Base-by-base conservation (phyloP, 2,888 invertebrate species). In the Eupelmus urozonus region DNA sequence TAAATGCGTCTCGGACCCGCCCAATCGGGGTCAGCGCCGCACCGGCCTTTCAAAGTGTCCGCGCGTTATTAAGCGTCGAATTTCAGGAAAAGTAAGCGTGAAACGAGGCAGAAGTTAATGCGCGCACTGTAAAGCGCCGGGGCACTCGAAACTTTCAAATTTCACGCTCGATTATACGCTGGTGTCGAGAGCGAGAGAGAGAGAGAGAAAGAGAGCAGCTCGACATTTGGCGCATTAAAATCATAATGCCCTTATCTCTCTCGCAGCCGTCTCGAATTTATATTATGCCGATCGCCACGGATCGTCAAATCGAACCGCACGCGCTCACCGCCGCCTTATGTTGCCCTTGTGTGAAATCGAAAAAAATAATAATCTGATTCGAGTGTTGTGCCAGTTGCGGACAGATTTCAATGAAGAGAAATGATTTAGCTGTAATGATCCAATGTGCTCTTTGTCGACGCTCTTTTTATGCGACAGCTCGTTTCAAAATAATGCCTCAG, bases 91-190 rank as follows among this genome's bases (percentile, higher is more conserved):
- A 82, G 79, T 81, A 3, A 78, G 82, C 83, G 83, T 83, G 83
- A 83, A 85, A 83, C 82, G 84, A 84, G 78, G 59, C 79, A 82
- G 82, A 82, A 82, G 82, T 75, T 81, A 81, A 70, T 65, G 71
- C 59, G 27, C 59, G 55, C 16, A 25, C 13, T 45, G 45, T 45
- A 45, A 42, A 73, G 42, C 40, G 59, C 4, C 25, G 63, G 23
- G 25, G 57, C 51, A 66, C 77, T 80, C 86, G 86, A 87, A 87
- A 85, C 86, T 88, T 89, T 88, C 85, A 88, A 89, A 89, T 89
- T 89, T 89, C 85, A 88, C 89, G 89, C 88, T 88, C 88, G 88
- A 89, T 89, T 89, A 88, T 88, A 82, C 85, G 80, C 80, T 70
- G 65, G 71, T 16, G 34, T 34, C 53, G 49, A 42, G 42, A 82